A percentile compares a stretch with the other conserved stretches of the same genome.
Conservation (phyloP, 2,113 vertebrate genomes). For the Regulus satrapa region DNA sequence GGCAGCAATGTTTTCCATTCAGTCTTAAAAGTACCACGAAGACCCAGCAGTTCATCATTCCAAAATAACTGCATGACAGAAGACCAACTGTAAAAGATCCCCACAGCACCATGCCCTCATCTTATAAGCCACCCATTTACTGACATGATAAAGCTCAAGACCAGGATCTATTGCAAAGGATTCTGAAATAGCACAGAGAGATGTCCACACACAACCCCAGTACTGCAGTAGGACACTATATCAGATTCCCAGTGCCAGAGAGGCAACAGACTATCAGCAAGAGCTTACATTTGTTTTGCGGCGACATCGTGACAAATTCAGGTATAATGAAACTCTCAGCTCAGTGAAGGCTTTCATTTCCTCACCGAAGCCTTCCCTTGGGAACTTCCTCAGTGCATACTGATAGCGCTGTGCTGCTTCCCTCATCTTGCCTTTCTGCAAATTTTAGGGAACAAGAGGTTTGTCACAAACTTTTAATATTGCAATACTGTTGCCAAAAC, state of each 20-base stretch:
- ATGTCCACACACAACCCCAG: neutral
- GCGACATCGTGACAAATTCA: slow-evolving; percentile 94
- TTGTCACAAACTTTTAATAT: neutral
- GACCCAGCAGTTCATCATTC: neutral
- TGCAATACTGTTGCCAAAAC: neutral
- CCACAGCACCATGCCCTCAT: fast-evolving
- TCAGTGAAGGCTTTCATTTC: slow-evolving; percentile 95
- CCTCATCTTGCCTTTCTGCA: slow-evolving; percentile 98
- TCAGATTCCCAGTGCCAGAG: neutral
- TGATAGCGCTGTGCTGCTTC: slow-evolving; percentile 97
- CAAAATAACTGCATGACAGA: neutral
- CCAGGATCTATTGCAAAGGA: neutral
- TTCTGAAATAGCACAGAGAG: neutral
- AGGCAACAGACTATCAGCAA: neutral
- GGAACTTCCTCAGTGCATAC: slow-evolving; percentile 95
- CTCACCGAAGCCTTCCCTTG: slow-evolving; percentile 91
- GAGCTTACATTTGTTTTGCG: slow-evolving; percentile 95
- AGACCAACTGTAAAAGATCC: neutral
- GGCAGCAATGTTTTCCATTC: neutral
- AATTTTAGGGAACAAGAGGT: neutral
- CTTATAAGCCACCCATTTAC: neutral
- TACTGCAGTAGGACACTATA: fast-evolving
- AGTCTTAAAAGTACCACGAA: neutral
- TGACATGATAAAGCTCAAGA: neutral
- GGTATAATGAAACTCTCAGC: slow-evolving; percentile 90